Base-by-base conservation (phyloP, 2,113 vertebrate species). In the Eretmochelys imbricata region DNA sequence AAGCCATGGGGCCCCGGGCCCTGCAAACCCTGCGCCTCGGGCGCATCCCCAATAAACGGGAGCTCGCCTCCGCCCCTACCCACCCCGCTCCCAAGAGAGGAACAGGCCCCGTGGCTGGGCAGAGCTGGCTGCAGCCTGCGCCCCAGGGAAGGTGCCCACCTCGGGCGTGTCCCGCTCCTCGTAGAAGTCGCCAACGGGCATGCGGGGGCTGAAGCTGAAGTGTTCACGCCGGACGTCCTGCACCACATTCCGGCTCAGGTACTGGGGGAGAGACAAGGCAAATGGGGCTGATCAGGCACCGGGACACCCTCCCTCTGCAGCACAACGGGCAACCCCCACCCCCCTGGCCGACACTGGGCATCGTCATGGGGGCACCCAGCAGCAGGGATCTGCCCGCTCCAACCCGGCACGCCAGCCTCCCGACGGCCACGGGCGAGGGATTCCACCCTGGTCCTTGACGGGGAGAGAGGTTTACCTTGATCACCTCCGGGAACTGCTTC, bases 131-230 rank as follows among this genome's bases (percentile, higher is more conserved):
- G 59, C 27, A 78, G 38, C 75, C 46, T 31, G 5, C 82, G n/a
- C 89, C 87, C 82, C 3, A 86, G 59, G 51, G n/a, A 31, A 31
- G 51, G n/a, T 20, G 96, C 97, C 82, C 83, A 99, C 99, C 99
- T 99, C 99, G 0, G 99, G 95, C 1, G 98, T 99, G 83, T 99
- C 99, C 95, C 98, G 98, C 93, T 99, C 99, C 98, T 99, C 99
- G n/a, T 99, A 99, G 95, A 99, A 99, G 79, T 99, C 99, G 59
- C 99, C 99, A 82, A 99, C 98, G 2, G 99, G 99, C 99, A 99
- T 99, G 8, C 99, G 99, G 29, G 99, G 99, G 95, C 99, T 99
- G 98, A 99, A 99, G 97, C 99, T 99, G 98, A 99, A 99, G 96
- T 99, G 99, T 88, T 99, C 99, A 2, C 99, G 99, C 50, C 98